Conservation (phyloP, 2,113 vertebrate species). For the Scytalopus superciliaris region DNA sequence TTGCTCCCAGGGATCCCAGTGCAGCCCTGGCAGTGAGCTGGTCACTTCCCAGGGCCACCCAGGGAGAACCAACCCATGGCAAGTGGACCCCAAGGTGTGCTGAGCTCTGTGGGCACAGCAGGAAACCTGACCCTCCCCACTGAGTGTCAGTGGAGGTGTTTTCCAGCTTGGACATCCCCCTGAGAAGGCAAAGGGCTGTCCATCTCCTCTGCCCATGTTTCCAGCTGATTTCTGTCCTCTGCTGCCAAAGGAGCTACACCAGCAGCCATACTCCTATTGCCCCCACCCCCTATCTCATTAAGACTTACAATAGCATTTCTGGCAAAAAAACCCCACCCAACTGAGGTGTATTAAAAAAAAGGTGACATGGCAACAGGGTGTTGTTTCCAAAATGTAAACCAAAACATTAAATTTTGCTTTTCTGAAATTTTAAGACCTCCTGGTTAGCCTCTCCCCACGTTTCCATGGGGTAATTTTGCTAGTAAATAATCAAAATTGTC, state of each 20-base stretch:
- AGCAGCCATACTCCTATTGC: background rate
- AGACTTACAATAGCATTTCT: background rate
- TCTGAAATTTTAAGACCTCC: background rate
- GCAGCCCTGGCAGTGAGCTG: too few relatives aligned
- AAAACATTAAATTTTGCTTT: background rate
- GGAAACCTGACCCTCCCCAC: background rate
- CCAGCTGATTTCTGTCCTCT: too few relatives aligned
- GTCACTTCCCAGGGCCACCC: too few relatives aligned
- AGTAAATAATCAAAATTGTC: background rate
- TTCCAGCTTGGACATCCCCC: background rate
- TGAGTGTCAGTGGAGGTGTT: rapidly evolving
- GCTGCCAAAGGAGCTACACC: background rate
- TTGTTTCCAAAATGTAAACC: background rate
- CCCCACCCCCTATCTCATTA: background rate
- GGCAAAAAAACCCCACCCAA: background rate
- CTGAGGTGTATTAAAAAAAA: background rate
- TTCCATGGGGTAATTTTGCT: background rate
- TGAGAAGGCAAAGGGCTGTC: background rate
- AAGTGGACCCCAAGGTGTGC: background rate
- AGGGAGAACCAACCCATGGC: background rate
- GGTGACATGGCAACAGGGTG: background rate
- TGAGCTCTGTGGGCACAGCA: background rate
- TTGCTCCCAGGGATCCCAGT: background rate
- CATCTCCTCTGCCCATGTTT: background rate
- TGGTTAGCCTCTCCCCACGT: background rate